Base-by-base conservation (phyloP, 2,113 vertebrate genomes). In the Athene noctua region DNA sequence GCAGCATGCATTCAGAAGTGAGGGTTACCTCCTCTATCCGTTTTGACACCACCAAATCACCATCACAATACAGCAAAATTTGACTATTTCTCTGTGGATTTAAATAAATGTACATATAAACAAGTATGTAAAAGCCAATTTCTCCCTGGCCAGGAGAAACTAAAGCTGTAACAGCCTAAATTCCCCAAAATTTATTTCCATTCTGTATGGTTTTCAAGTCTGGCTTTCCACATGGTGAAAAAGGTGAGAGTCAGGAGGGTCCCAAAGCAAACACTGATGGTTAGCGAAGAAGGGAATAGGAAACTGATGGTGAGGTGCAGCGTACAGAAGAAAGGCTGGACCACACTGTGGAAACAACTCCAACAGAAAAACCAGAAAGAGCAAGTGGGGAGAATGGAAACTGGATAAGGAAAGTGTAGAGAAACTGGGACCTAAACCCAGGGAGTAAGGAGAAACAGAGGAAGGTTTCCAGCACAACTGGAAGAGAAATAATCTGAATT, bases 291-390 rank as follows among this genome's bases (percentile, higher is more conserved):
- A 58, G 18, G 11, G 15, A 75, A 14, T 6, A 27, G 34, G 23
- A 54, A 82, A 40, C 6, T 32, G 47, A 18, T 29, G 10, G 20
- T 21, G n/a, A 71, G 19, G 10, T 25, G 32, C 42, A 78, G 34
- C 21, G 19, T 10, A 13, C 32, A 81, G 12, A 61, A 70, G 10
- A 55, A 55, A 82, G 34, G 15, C 5, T 61, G 40, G 44, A 74
- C 14, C 10, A 15, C 0, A 0, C 15, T 79, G 10, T 27, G 40
- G 49, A 80, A 89, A 65, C 17, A 68, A 26, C 18, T 19, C 11
- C 8, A 38, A 49, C 3, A 66, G 47, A 15, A 66, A 58, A 93
- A 68, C 38, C 16, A 71, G 13, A 46, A 81, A 49, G 16, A 57
- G 13, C 21, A 65, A 9, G 32, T 30, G 25, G 12, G 3, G 22